phyloP scores from a whole-genome alignment of 1,140 invertebrate genomes.

The Drosophila virilis region DNA sequence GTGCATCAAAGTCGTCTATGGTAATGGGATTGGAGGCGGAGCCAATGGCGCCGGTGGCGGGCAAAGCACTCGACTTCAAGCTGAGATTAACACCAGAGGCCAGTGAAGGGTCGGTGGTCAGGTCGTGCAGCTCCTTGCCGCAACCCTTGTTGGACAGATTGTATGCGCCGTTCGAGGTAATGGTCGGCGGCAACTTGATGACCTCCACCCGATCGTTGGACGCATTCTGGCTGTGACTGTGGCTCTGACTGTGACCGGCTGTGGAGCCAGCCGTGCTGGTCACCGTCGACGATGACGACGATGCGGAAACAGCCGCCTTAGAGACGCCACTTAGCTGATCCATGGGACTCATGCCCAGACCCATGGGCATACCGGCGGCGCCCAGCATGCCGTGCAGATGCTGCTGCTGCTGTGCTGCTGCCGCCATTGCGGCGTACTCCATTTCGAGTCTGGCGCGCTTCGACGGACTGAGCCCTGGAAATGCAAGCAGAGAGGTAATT shows the following conservation, averaged over 20 bases:
- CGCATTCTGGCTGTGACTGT: slow-evolving; percentile 40
- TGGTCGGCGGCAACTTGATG: slow-evolving; percentile 89
- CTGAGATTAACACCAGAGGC: slow-evolving; percentile 76
- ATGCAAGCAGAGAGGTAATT: slow-evolving; percentile 88
- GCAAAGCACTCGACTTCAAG: slow-evolving; percentile 70
- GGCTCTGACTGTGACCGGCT: background rate
- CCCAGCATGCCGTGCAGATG: slow-evolving; percentile 65
- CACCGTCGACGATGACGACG: slow-evolving; percentile 11
- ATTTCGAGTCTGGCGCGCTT: slow-evolving; percentile 86
- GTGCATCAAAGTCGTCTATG: slow-evolving; percentile 88
- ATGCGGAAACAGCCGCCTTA: slow-evolving; percentile 38
- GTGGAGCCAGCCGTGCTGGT: slow-evolving; percentile 13
- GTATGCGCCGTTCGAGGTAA: slow-evolving; percentile 83
- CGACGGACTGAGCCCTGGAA: slow-evolving; percentile 86
- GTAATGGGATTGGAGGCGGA: slow-evolving; percentile 84
- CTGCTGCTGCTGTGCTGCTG: slow-evolving; percentile 78
- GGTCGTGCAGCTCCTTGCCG: slow-evolving; percentile 71
- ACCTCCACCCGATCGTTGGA: slow-evolving; percentile 89
- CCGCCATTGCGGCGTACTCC: slow-evolving; percentile 85
- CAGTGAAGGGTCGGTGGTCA: slow-evolving; percentile 61
- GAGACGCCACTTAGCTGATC: slow-evolving; percentile 59
- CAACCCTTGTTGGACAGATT: slow-evolving; percentile 79
- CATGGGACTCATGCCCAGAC: slow-evolving; percentile 55
- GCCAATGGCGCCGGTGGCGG: slow-evolving; percentile 69
- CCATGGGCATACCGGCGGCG: slow-evolving; percentile 60